Base-by-base conservation (phyloP, 2,888 invertebrate species). In the Conus canariensis region DNA sequence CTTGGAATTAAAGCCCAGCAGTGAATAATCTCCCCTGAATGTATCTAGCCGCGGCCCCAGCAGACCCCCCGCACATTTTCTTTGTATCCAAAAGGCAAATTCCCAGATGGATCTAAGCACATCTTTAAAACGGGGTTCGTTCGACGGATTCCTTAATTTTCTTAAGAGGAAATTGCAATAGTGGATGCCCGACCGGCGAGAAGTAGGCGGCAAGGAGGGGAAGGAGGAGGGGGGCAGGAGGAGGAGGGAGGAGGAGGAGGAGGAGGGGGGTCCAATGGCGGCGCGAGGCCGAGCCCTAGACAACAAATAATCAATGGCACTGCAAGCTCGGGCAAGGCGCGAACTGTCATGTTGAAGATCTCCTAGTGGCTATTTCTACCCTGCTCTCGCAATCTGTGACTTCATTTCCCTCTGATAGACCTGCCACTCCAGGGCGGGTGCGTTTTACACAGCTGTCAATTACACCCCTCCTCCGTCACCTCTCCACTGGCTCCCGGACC, bases 131-230 rank as follows among this genome's bases (percentile, higher is more conserved):
- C 64, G 30, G 60, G 85, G 70, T 83, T 83, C 85, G 45, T 56
- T 70, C 59, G 85, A 89, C 74, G 67, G 89, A 85, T 89, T 89
- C 88, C 87, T 90, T 90, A 90, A 90, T 90, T 90, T 90, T 90
- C 88, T 88, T 90, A 88, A 90, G 90, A 90, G 90, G 90, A 90
- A 88, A 88, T 77, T 85, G 90, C 80, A 90, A 90, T 90, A 85
- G 90, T 88, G 87, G 89, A 70, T 58, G 70, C 70, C 70, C 70
- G 83, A 45, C 58, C 74, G 59, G 77, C 60, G 25, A 30, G 87
- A 87, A 87, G 87, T 45, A 87, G 87, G 87, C 87, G 56, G 87
- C 70, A 64, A 87, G 87, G 70, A 87, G 87, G n/a, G 59, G 12
- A 22, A 64, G 19, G 3, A 9, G n/a, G n/a, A 16, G 80, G n/a